A percentile compares a stretch with the other conserved stretches of the same genome.
These are phyloP conservation scores for Microctenopoma stevenorrisi DNA, from an alignment of 2,797 vertebrate genomes.

Conservation along the genomic window DNA sequence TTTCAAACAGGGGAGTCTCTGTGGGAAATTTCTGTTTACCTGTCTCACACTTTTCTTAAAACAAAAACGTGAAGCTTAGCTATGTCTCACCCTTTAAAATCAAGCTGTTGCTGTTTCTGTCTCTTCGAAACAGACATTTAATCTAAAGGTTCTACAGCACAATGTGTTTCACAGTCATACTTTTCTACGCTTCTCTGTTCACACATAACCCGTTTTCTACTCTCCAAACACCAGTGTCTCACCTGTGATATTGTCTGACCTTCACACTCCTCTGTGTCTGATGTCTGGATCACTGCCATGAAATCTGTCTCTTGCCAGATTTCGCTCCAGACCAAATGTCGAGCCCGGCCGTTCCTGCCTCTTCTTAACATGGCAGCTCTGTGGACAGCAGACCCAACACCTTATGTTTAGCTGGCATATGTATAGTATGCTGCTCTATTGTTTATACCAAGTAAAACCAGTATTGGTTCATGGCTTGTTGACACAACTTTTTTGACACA, in stretches of 20 bases:
- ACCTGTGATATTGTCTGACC: constrained; percentile 83
- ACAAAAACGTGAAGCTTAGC: neutral
- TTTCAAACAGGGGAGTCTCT: constrained; percentile 31
- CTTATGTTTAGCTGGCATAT: constrained; percentile 50
- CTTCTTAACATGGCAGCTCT: constrained; percentile 87
- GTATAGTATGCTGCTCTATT: neutral
- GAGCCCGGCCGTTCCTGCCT: constrained; percentile 83
- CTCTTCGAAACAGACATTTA: neutral
- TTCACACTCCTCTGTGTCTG: constrained; percentile 72
- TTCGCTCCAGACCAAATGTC: constrained; percentile 85
- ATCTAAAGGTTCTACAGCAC: neutral
- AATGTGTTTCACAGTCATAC: too few species aligned
- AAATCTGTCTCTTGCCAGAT: constrained; percentile 81
- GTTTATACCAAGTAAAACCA: constrained; percentile 24
- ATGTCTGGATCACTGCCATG: constrained; percentile 68
- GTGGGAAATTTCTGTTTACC: constrained; percentile 51
- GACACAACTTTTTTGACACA: too few species aligned
- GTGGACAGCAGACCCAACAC: constrained; percentile 35
- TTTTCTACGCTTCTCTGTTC: neutral
- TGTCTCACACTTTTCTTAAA: neutral
- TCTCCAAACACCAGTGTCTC: constrained; percentile 37
- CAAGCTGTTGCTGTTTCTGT: neutral
- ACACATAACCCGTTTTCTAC: neutral
- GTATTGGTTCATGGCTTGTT: neutral
- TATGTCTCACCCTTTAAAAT: neutral